phyloP scores from a whole-genome alignment of 2,797 vertebrate species.

The Acanthopagrus latus region DNA sequence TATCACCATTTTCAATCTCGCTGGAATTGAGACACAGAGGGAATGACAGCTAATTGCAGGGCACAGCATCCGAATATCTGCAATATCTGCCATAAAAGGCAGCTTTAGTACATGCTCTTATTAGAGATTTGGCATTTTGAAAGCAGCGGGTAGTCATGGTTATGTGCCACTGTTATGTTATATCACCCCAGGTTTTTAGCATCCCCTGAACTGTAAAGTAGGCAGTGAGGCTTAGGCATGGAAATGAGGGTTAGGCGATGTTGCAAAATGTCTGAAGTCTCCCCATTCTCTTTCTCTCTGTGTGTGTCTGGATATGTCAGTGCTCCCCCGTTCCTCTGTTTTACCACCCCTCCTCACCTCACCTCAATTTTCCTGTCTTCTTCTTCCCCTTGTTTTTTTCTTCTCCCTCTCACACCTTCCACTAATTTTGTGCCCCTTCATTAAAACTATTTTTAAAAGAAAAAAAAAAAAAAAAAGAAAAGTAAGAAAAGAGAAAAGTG shows the following conservation, averaged over 20 bases:
- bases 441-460: constrained; percentile 58
- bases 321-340: constrained; percentile 11
- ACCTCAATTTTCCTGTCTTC: constrained; percentile 54
- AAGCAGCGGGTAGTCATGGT: constrained; percentile 59
- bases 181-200: constrained; percentile 59
- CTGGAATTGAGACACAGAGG: constrained; percentile 67
- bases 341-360: constrained; percentile 21
- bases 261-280: constrained; percentile 51
- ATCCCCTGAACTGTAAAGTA: constrained; percentile 55
- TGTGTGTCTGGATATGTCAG: constrained; percentile 44
- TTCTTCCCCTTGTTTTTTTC: constrained; percentile 36
- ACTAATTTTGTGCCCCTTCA: constrained; percentile 65
- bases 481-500: constrained; percentile 13
- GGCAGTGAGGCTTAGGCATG: constrained; percentile 41
- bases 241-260: constrained; percentile 59
- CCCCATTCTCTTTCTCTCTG: constrained; percentile 34
- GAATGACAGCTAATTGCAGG: constrained; percentile 77
- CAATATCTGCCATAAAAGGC: constrained; percentile 64
- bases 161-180: constrained; percentile 65
- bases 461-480: constrained; percentile 14
- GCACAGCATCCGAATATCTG: constrained; percentile 60
- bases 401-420: constrained; percentile 48
- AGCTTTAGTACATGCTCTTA: constrained; percentile 59
- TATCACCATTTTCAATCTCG: constrained; percentile 71
- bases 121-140: constrained; percentile 72